These are phyloP conservation scores for Thunnus albacares DNA, from an alignment of 2,797 vertebrate genomes.

Conservation along the genomic window DNA sequence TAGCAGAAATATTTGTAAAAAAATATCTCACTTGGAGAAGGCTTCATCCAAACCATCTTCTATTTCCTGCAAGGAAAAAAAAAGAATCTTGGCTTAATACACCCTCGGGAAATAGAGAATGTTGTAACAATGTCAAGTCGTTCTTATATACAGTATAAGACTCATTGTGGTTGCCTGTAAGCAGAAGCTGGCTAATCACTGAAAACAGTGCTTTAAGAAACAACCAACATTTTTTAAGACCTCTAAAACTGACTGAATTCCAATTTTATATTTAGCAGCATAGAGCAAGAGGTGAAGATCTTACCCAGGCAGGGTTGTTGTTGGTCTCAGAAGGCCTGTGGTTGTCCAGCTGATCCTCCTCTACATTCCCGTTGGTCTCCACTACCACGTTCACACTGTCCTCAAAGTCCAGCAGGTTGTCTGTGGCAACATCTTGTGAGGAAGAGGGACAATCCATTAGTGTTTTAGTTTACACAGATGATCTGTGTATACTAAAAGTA, in stretches of 20 bases:
- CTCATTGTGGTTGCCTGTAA: background rate
- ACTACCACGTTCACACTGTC: constrained; percentile 76
- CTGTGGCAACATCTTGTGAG: constrained; percentile 85
- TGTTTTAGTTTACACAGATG: background rate
- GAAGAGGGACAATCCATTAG: background rate
- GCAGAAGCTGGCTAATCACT: too few species aligned
- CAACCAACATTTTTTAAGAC: background rate
- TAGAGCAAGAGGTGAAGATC: constrained; percentile 27
- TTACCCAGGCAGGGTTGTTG: constrained; percentile 86
- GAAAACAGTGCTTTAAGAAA: too few species aligned
- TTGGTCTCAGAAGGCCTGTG: constrained; percentile 81
- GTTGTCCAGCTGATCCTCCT: constrained; percentile 77
- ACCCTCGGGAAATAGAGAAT: background rate
- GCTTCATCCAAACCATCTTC: constrained; percentile 95
- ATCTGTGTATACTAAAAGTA: background rate
- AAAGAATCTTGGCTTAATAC: background rate
- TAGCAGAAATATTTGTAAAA: background rate
- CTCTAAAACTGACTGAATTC: background rate
- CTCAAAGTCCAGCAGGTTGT: constrained; percentile 91
- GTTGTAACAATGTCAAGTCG: too few species aligned
- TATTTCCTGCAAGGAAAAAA: constrained; percentile 84
- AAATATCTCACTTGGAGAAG: constrained; percentile 91
- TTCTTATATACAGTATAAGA: background rate
- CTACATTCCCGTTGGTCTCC: constrained; percentile 76
- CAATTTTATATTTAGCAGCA: background rate